phyloP scores from a whole-genome alignment of 2,797 vertebrate species.

The Tolypeutes matacus region DNA sequence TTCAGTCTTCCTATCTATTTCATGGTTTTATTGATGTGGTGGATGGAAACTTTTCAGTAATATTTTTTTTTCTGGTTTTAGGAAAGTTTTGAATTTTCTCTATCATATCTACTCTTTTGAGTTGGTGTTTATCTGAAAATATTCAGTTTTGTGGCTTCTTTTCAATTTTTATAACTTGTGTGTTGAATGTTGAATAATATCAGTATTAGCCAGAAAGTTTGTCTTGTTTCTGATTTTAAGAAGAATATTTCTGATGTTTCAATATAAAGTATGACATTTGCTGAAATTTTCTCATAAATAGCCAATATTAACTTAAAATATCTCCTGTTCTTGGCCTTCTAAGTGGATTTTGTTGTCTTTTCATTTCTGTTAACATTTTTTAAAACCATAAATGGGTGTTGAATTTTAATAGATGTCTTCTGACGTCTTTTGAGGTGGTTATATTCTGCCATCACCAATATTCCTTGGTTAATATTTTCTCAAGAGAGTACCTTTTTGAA shows the following conservation, averaged over 20 bases:
- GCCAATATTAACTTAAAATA: slow-evolving; percentile 29
- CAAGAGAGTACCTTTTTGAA: slow-evolving; percentile 24
- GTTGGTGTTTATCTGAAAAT: slow-evolving; percentile 39
- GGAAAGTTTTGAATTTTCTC: slow-evolving; percentile 41
- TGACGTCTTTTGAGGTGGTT: slow-evolving; percentile 23
- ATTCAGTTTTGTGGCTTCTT: slow-evolving; percentile 33
- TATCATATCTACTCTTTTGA: not conserved
- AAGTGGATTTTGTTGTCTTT: slow-evolving; percentile 21
- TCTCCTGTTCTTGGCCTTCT: slow-evolving; percentile 32
- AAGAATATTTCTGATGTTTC: slow-evolving; percentile 22
- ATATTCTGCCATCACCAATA: not conserved
- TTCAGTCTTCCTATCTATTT: slow-evolving; percentile 26
- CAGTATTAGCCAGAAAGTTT: not conserved
- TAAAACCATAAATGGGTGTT: not conserved
- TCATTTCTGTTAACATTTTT: slow-evolving; percentile 42
- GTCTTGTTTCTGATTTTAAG: slow-evolving; percentile 1
- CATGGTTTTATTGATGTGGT: slow-evolving; percentile 27
- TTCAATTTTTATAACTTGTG: slow-evolving; percentile 22
- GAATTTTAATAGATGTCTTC: slow-evolving; percentile 14
- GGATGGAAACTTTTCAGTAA: slow-evolving; percentile 22
- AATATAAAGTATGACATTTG: not conserved
- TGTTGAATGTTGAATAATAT: slow-evolving; percentile 16
- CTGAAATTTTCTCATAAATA: slow-evolving; percentile 21
- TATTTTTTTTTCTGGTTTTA: not conserved
- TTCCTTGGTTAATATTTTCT: slow-evolving; percentile 29